Percentiles rank a stretch among this genome's conserved stretches.
Conservation (phyloP, 92 coral and sea anemone species). For the Hydrozoanthus gracilis region DNA sequence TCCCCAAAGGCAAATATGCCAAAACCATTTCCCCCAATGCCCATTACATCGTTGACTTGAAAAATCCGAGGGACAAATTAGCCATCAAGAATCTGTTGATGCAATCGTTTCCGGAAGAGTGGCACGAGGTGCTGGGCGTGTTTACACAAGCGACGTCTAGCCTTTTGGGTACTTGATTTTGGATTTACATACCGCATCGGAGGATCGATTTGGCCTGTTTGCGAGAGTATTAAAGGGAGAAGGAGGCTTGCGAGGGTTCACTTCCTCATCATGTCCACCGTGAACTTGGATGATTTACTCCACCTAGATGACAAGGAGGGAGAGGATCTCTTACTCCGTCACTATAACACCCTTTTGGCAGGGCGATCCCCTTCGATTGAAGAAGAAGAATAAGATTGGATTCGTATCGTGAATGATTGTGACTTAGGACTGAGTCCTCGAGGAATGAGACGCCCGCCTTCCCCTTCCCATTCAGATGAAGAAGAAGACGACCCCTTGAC, state of each 20-base stretch:
- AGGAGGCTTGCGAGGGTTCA: too few species aligned
- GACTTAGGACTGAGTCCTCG: slow-evolving; percentile 8
- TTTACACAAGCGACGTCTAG: not conserved
- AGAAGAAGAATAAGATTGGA: slow-evolving; percentile 13
- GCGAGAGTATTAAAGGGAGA: too few species aligned
- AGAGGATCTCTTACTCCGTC: not conserved
- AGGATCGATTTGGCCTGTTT: not conserved
- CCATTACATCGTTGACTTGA: not conserved
- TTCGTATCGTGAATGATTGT: slow-evolving; percentile 4
- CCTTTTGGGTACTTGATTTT: not conserved
- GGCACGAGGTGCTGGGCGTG: too few species aligned
- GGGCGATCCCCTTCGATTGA: slow-evolving; percentile 9
- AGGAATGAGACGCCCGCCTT: not conserved
- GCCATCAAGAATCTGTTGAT: too few species aligned
- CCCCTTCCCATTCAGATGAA: too few species aligned
- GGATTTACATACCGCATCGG: slow-evolving; percentile 10
- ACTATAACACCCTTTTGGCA: slow-evolving; percentile 2
- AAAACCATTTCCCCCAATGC: too few species aligned
- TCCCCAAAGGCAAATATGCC: not conserved
- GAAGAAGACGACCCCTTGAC: too few species aligned
- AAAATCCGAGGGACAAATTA: not conserved
- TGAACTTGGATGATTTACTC: not conserved
- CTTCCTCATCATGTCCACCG: too few species aligned
- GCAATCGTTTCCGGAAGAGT: too few species aligned
- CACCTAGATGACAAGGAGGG: not conserved